phyloP scores from a whole-genome alignment of 2,888 invertebrate species.

The Brachyptera putata region DNA sequence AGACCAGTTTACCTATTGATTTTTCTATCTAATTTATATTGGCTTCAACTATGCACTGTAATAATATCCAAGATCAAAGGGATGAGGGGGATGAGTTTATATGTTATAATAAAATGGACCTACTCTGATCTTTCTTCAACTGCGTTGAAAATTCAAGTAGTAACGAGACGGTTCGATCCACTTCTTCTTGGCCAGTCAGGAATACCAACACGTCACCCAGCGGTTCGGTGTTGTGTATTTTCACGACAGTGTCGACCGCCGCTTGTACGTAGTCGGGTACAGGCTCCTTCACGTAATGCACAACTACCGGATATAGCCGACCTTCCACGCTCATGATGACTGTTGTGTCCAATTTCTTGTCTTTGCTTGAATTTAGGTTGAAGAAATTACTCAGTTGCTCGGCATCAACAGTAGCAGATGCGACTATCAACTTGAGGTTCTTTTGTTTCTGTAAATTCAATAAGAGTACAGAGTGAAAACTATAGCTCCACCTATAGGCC shows the following conservation, averaged over 20 bases:
- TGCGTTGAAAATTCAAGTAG: constrained; percentile 52
- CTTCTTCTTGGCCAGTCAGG: constrained; percentile 92
- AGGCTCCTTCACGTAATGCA: constrained; percentile 78
- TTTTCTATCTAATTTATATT: too few species aligned
- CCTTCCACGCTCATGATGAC: constrained; percentile 86
- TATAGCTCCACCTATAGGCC: background rate
- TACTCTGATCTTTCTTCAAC: constrained; percentile 46
- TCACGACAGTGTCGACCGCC: constrained; percentile 81
- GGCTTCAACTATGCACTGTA: too few species aligned
- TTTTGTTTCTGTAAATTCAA: constrained; percentile 61
- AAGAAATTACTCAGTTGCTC: constrained; percentile 78
- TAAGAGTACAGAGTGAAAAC: background rate
- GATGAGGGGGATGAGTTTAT: too few species aligned
- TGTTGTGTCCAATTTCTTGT: constrained; percentile 59
- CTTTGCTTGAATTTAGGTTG: constrained; percentile 51
- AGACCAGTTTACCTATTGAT: too few species aligned
- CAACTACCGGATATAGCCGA: constrained; percentile 78
- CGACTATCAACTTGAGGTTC: constrained; percentile 78
- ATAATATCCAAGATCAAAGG: too few species aligned
- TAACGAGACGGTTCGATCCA: constrained; percentile 67
- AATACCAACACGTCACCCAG: constrained; percentile 89
- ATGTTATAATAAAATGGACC: too few species aligned
- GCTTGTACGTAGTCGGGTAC: constrained; percentile 85
- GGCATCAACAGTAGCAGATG: constrained; percentile 95
- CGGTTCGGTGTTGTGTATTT: constrained; percentile 80